Percentiles rank a stretch among this genome's conserved stretches.
Conservation (phyloP, 2,888 invertebrate genomes). For the Amaurobius ferox region DNA sequence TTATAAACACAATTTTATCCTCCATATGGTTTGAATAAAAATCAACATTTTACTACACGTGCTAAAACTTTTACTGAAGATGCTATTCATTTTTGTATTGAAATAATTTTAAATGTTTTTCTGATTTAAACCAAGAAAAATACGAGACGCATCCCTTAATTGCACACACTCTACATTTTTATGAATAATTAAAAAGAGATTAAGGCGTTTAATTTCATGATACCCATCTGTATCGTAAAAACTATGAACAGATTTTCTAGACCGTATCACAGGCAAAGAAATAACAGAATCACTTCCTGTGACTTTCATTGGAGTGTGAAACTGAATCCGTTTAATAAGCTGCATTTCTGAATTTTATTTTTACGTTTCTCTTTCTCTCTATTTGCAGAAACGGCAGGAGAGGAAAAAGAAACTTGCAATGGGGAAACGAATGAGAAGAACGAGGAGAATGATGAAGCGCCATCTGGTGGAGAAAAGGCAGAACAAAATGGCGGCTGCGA, state of each 20-base stretch:
- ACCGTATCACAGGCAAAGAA: neutral
- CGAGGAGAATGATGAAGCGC: slow-evolving; percentile 35
- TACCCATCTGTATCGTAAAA: no score
- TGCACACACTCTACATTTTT: no score
- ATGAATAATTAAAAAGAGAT: no score
- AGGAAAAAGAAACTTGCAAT: slow-evolving; percentile 54
- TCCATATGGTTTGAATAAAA: no score
- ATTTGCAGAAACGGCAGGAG: slow-evolving; percentile 32
- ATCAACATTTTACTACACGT: no score
- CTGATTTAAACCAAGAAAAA: no score
- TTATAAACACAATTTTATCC: no score
- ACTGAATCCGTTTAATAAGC: slow-evolving; percentile 3
- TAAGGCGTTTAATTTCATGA: no score
- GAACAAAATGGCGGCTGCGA: slow-evolving; percentile 65
- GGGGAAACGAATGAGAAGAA: slow-evolving; percentile 38
- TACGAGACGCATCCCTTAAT: no score
- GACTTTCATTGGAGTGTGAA: neutral
- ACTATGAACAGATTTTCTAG: neutral
- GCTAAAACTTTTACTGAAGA: no score
- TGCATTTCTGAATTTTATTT: neutral
- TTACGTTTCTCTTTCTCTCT: neutral
- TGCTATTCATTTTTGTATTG: no score
- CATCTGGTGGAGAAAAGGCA: slow-evolving; percentile 38
- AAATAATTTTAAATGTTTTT: no score
- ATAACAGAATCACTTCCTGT: neutral